These are phyloP conservation scores for Hippocampus zosterae DNA, from an alignment of 2,113 vertebrate species.

Conservation along the genomic window DNA sequence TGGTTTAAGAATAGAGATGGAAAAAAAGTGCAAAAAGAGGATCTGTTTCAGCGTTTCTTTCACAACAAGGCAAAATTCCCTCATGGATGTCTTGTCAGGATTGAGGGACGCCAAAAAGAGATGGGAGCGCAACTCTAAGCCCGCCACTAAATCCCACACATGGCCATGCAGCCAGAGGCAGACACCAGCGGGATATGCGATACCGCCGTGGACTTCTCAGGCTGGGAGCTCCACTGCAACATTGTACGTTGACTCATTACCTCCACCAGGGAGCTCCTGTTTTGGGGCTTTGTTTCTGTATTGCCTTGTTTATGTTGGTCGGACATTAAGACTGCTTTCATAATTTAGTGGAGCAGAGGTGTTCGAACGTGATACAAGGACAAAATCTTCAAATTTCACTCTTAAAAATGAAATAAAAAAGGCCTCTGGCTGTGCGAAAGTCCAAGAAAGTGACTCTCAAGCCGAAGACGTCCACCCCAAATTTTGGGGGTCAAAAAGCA, in stretches of 20 bases:
- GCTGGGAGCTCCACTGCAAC: conserved; percentile 46
- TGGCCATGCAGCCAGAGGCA: conserved; percentile 42
- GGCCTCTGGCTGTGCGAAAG: too few relatives aligned
- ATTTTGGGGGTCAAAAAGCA: too few relatives aligned
- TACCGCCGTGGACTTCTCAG: conserved; percentile 53
- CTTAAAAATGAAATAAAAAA: too few relatives aligned
- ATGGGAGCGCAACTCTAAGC: conserved; percentile 57
- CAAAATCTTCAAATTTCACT: too few relatives aligned
- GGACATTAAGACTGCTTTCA: too few relatives aligned
- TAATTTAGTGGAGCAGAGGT: too few relatives aligned
- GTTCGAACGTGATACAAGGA: too few relatives aligned
- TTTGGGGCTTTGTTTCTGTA: not conserved
- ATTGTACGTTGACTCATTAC: not conserved
- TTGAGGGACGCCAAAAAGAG: conserved; percentile 14
- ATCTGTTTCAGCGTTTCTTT: conserved; percentile 65
- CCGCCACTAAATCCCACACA: conserved; percentile 53
- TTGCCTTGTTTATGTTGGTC: not conserved
- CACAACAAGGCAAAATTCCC: conserved; percentile 63
- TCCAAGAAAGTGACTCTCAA: too few relatives aligned
- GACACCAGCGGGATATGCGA: conserved; percentile 65
- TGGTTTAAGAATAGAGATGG: conserved; percentile 61
- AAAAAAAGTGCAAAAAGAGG: conserved; percentile 31
- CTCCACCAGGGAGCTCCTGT: not conserved
- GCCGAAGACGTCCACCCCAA: too few relatives aligned
- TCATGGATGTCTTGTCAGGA: conserved; percentile 51